Evolutionary conservation across 1,140 invertebrate species (phyloP).

Genomic region (Chymomyza costata): DNA sequence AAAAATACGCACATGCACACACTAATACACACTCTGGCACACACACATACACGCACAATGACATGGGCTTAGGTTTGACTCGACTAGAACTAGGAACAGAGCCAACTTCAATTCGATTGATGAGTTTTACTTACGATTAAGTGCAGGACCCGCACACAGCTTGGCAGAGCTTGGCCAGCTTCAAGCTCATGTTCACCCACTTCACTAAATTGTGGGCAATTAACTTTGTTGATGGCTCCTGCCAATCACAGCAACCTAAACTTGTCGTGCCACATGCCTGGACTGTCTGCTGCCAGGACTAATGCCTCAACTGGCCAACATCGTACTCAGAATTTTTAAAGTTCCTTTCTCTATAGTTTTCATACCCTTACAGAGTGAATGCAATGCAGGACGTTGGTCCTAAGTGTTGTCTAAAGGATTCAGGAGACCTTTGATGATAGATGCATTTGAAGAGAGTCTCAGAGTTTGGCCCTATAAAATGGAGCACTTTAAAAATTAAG

Average conservation of each 20-base stretch:
- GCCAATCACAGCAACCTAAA: conserved; percentile 60
- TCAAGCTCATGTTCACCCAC: conserved; percentile 11
- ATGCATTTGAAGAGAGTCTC: no score
- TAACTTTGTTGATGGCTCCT: conserved; percentile 67
- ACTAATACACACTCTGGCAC: background rate
- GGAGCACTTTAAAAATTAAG: no score
- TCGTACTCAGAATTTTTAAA: conserved; percentile 36
- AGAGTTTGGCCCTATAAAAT: no score
- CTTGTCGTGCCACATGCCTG: conserved; percentile 4
- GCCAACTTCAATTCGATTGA: conserved; percentile 65
- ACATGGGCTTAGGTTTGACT: no score
- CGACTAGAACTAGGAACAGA: background rate
- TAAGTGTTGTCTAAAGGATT: no score
- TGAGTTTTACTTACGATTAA: conserved; percentile 51
- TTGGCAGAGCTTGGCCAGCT: conserved; percentile 5
- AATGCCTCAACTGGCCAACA: conserved; percentile 11
- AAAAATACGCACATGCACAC: background rate
- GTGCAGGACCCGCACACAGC: conserved; percentile 19
- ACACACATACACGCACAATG: no score
- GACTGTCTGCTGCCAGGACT: conserved; percentile 9
- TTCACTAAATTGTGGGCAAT: conserved; percentile 65
- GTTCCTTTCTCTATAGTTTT: background rate
- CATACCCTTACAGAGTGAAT: background rate
- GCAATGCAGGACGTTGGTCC: no score
- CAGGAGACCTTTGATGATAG: no score